Conservation (phyloP, 2,797 vertebrate genomes). For the Halcyon smyrnensis region DNA sequence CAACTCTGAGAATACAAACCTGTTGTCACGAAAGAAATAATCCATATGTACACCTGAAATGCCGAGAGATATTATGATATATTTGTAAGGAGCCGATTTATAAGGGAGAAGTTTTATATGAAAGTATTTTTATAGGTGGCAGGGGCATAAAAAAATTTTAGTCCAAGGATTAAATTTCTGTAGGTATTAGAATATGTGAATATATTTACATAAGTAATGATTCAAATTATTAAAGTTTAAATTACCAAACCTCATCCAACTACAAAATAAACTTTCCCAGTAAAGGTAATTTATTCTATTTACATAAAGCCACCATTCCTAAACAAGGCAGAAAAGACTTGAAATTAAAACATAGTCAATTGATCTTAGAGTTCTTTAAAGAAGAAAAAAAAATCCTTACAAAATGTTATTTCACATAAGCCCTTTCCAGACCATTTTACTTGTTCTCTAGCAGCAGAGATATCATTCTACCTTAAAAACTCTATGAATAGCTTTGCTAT, state of each 20-base stretch:
- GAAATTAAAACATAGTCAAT: neutral
- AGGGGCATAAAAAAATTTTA: neutral
- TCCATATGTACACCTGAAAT: neutral
- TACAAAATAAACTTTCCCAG: neutral
- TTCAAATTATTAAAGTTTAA: neutral
- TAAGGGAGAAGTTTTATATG: neutral
- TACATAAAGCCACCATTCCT: neutral
- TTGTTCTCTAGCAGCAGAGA: neutral
- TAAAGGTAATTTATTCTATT: neutral
- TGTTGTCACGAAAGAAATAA: neutral
- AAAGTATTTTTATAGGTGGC: neutral
- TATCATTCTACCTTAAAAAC: neutral
- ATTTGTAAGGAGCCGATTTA: too few species aligned
- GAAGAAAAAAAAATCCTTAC: neutral
- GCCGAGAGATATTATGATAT: neutral
- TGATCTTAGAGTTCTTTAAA: neutral
- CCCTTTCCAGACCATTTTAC: neutral
- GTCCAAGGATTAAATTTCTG: neutral
- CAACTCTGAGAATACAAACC: conserved; percentile 29
- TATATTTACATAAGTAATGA: neutral
- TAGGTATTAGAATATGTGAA: neutral
- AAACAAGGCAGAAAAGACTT: neutral
- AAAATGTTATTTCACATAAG: neutral
- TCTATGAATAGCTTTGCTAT: neutral
- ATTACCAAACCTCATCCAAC: neutral